Conservation (phyloP, 1,140 invertebrate species). For the Ephestia elutella region DNA sequence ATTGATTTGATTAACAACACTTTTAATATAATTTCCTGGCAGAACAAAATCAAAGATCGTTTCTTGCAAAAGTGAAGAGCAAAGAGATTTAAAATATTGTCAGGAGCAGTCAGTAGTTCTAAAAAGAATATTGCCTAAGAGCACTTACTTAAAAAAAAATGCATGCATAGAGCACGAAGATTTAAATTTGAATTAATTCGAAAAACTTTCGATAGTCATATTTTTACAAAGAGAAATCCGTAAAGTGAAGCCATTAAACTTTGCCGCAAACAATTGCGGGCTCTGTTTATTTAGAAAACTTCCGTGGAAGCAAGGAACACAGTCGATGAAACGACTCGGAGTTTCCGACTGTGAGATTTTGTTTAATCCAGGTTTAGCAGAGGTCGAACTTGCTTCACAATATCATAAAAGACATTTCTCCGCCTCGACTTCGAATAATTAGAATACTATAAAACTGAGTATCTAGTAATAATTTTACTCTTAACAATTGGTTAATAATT, state of each 20-base stretch:
- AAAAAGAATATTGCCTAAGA: no score
- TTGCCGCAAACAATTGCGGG: constrained; percentile 1
- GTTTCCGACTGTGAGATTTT: background rate
- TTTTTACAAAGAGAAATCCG: background rate
- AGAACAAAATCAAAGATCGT: no score
- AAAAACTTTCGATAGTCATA: background rate
- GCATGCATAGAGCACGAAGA: background rate
- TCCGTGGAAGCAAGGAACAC: background rate
- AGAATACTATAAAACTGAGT: no score
- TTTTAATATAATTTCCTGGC: no score
- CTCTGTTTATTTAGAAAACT: constrained; percentile 2
- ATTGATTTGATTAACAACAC: no score
- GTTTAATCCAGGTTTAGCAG: constrained; percentile 4
- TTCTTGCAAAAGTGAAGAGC: no score
- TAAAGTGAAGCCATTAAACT: constrained; percentile 2
- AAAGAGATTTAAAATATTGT: no score
- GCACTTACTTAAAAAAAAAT: background rate
- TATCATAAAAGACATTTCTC: background rate
- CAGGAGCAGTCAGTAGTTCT: no score
- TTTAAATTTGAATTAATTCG: background rate
- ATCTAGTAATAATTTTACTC: no score
- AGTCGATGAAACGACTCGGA: constrained; percentile 1
- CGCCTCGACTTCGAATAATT: background rate
- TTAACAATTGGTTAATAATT: no score
- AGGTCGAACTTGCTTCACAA: background rate